Conservation (phyloP, 2,113 vertebrate species). For the Laticauda colubrina region DNA sequence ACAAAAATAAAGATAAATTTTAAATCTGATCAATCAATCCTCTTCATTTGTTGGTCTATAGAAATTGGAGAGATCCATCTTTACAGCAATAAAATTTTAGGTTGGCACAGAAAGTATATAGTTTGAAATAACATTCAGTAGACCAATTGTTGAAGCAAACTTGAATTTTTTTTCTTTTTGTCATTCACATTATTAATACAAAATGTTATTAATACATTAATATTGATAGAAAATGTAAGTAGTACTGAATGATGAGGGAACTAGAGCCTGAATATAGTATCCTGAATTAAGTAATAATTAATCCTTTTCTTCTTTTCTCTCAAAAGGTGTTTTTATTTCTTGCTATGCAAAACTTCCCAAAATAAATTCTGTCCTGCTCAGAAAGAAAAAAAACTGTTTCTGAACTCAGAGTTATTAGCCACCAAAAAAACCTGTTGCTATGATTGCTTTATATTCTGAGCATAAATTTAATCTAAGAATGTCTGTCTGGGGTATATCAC, state of each 20-base stretch:
- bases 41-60: neutral
- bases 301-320: neutral
- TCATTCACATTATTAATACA: neutral
- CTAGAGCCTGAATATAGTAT: neutral
- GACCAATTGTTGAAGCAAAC: slow-evolving; percentile 25
- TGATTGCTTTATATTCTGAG: neutral
- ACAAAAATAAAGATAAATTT: neutral
- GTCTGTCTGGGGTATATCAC: neutral
- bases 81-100: neutral
- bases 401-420: neutral
- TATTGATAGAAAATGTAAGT: neutral
- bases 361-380: fast-evolving
- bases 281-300: neutral
- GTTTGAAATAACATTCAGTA: neutral
- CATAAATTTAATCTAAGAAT: neutral
- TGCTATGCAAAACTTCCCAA: fast-evolving
- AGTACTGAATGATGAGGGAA: slow-evolving; percentile 11
- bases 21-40: neutral
- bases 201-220: neutral
- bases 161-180: neutral
- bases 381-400: neutral
- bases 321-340: neutral
- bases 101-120: neutral
- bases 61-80: neutral
- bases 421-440: neutral